Evolutionary conservation across 2,888 invertebrate species (phyloP), one percentile per base, ranked within the genome.

Genomic region (Nysson spinosus): DNA sequence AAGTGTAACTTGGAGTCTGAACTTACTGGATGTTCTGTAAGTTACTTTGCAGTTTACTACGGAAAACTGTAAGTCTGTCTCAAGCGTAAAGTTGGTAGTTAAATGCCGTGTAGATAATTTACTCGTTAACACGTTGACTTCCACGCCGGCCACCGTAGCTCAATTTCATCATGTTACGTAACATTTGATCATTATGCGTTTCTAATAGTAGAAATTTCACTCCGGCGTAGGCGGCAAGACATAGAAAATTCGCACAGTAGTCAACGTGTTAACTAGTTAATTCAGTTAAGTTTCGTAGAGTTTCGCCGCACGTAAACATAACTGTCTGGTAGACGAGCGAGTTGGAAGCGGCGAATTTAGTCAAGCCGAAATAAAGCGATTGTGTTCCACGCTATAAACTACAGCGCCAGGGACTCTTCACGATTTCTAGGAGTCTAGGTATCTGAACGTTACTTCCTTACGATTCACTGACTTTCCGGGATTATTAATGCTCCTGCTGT

Each of bases 221-320:
- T n/a, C n/a, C n/a, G n/a, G n/a, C n/a, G n/a, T n/a, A n/a, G n/a
- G n/a, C n/a, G n/a, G n/a, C n/a, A n/a, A n/a, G n/a, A n/a, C n/a
- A n/a, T n/a, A n/a, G n/a, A n/a, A n/a, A n/a, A n/a, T n/a, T n/a
- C n/a, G n/a, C n/a, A n/a, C n/a, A n/a, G n/a, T n/a, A n/a, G n/a
- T n/a, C n/a, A n/a, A n/a, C n/a, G n/a, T n/a, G n/a, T n/a, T n/a
- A 79, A 72, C 65, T 72, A 66, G 77, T 64, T 78, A 78, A 78
- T 78, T 77, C 69, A 70, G 63, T 74, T 66, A 78, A 74, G 72
- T 78, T 69, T 57, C 61, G 71, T 67, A 65, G n/a, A 78, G 75
- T 76, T 78, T 57, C 67, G 12, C 46, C 52, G 56, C 68, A 72
- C 75, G 73, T 73, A 76, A 76, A 71, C 76, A 73, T 72, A 75